Evolutionary conservation across 2,888 invertebrate species (phyloP), one percentile per base, ranked within the genome.

Genomic region (Drymonia ruficornis): DNA sequence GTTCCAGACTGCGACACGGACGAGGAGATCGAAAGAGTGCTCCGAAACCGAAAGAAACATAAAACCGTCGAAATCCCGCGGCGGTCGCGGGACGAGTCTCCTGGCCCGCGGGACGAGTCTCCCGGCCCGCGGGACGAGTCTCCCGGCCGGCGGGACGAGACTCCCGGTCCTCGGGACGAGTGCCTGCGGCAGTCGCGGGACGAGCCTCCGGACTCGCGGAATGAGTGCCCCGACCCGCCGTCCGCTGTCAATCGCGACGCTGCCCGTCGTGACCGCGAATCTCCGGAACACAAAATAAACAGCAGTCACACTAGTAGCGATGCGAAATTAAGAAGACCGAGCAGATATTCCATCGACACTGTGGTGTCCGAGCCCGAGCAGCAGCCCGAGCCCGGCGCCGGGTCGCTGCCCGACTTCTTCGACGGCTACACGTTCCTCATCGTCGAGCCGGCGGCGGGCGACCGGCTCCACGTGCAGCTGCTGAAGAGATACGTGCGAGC

Each of bases 1-100:
- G 9, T 63, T 55, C 0, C 65, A 80, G 82, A 77, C 57, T 77
- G 85, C 23, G 94, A 95, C 76, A 95, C 95, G 0, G 95, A 95
- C 65, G 95, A 95, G 63, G 94, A 95, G 76, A 93, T 95, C 49
- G 91, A 94, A 67, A 88, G 83, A 81, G 93, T 87, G 1, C 53
- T 86, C 1, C 75, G 72, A 49, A 67, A 76, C 38, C 74, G 80
- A 61, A 81, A 81, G 59, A 74, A 65, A 42, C 65, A 56, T 50
- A 71, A 64, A 43, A 23, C 46, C 38, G 47, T 50, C 13, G 18
- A 51, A 13, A 55, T 53, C 34, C 55, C 57, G 48, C 50, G 36
- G 13, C 44, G 19, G 31, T 29, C 44, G 12, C 28, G 12, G 15
- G 15, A 8, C 47, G n/a, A 16, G 43, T 42, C 19, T 28, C 18